phyloP scores from a whole-genome alignment of 2,888 invertebrate species.

The Drosophila neotestacea region DNA sequence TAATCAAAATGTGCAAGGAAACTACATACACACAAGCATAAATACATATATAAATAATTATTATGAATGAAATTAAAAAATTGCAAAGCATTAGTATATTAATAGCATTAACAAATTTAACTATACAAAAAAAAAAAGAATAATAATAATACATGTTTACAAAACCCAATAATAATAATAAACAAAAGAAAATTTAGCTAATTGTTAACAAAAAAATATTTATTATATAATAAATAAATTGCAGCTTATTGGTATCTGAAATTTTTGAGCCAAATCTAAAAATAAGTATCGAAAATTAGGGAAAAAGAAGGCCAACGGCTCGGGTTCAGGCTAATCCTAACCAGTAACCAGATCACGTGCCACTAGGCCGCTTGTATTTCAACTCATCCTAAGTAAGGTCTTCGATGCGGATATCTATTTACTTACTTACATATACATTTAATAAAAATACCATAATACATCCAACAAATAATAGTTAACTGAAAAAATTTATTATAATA shows the following conservation, averaged over 20 bases:
- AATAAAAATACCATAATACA: constrained; percentile 4
- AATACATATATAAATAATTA: constrained; percentile 15
- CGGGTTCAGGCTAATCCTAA: neutral
- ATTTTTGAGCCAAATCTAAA: constrained; percentile 20
- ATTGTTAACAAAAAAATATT: constrained; percentile 44
- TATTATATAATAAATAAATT: constrained; percentile 14
- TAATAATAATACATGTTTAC: constrained; percentile 16
- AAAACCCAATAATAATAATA: constrained; percentile 1
- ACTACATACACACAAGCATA: constrained; percentile 4
- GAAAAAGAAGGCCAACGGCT: neutral
- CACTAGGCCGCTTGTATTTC: constrained; percentile 2
- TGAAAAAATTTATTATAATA: constrained; percentile 28
- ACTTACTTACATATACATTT: constrained; percentile 7
- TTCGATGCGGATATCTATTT: constrained; percentile 19
- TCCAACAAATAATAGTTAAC: constrained; percentile 19
- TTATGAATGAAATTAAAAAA: constrained; percentile 31
- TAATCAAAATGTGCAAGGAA: constrained; percentile 20
- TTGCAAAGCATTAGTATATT: constrained; percentile 52
- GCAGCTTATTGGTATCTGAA: constrained; percentile 26
- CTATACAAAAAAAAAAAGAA: constrained; percentile 26
- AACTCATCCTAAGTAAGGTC: constrained; percentile 12
- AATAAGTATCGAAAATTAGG: constrained; percentile 9
- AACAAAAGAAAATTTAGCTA: constrained; percentile 47
- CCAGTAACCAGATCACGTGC: neutral
- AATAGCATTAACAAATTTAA: constrained; percentile 52